Evolutionary conservation across 2,113 vertebrate genomes (phyloP), one percentile per base, ranked within the genome.

Genomic region (Megaleporinus macrocephalus): DNA sequence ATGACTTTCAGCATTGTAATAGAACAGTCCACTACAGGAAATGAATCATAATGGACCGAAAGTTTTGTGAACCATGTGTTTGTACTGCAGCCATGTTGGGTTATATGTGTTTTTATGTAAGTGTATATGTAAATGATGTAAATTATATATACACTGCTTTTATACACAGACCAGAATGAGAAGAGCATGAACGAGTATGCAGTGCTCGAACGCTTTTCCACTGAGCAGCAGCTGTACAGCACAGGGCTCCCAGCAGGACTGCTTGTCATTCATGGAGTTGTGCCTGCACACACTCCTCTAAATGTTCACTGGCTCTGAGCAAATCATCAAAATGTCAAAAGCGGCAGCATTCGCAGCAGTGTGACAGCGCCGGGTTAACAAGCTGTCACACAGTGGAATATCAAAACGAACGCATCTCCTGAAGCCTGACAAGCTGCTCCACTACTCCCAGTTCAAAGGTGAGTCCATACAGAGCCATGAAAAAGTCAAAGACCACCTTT

Each of bases 311-410:
- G 57, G 22, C 57, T 44, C 11, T 70, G 66, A 70, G 33, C 66
- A 69, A 22, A 36, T 33, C 65, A 24, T 44, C 66, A 70, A 70
- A 44, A 70, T 41, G 22, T 44, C 33, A 70, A 68, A 68, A 20
- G 30, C 22, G 33, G 66, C 18, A 22, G 30, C 65, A 68, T 68
- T 66, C 29, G 29, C 33, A 70, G 66, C 5, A n/a, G 13, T 44
- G 33, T 44, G 66, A 70, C 66, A 14, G 33, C 66, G n/a, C 24
- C 15, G 41, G 63, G 30, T 20, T 68, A 36, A 68, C 30, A 36
- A 68, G 66, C 66, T 69, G 66, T 69, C 66, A 68, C 65, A 36
- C 30, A 69, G 65, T 41, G 20, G 65, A 69, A 69, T 22, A 69
- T 69, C 30, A 70, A 70, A 70, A 70, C 5, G 14, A 44, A 5